A percentile compares a stretch with the other conserved stretches of the same genome.
Evolutionary conservation across 2,113 vertebrate species (phyloP).

Genomic region (Limanda limanda): DNA sequence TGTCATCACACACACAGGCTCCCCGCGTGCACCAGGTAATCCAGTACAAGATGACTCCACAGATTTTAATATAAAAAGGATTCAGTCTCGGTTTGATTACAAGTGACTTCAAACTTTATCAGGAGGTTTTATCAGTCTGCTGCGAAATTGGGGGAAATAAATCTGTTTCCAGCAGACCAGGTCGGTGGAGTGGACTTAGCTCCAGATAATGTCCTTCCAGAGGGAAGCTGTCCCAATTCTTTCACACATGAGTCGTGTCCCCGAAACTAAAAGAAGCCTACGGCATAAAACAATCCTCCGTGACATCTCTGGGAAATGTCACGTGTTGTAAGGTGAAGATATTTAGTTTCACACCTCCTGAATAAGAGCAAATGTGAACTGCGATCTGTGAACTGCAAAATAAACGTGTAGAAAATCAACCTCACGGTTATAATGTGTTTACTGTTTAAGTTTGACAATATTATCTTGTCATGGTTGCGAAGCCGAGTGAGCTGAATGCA

Average conservation of each 20-base stretch:
- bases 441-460: constrained; percentile 31
- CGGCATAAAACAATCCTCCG: background rate
- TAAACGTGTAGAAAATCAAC: constrained; percentile 27
- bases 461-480: constrained; percentile 35
- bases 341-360: too few relatives aligned
- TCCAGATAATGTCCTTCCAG: constrained; percentile 68
- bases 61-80: constrained; percentile 23
- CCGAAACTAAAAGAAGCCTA: constrained; percentile 40
- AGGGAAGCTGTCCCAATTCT: constrained; percentile 43
- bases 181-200: constrained; percentile 30
- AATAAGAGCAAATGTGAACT: background rate
- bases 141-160: constrained; percentile 10
- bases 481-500: constrained; percentile 35
- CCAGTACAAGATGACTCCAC: background rate
- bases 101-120: constrained; percentile 34
- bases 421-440: constrained; percentile 29
- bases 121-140: constrained; percentile 41
- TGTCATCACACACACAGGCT: constrained; percentile 30
- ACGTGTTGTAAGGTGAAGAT: too few relatives aligned
- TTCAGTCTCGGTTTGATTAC: constrained; percentile 42
- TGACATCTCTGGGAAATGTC: too few relatives aligned
- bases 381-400: constrained; percentile 28
- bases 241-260: constrained; percentile 40
- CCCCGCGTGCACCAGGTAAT: constrained; percentile 29
- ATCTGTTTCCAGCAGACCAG: constrained; percentile 36